Evolutionary conservation across 2,113 vertebrate species (phyloP), one percentile per base, ranked within the genome.

Genomic region (Grammomys surdaster): DNA sequence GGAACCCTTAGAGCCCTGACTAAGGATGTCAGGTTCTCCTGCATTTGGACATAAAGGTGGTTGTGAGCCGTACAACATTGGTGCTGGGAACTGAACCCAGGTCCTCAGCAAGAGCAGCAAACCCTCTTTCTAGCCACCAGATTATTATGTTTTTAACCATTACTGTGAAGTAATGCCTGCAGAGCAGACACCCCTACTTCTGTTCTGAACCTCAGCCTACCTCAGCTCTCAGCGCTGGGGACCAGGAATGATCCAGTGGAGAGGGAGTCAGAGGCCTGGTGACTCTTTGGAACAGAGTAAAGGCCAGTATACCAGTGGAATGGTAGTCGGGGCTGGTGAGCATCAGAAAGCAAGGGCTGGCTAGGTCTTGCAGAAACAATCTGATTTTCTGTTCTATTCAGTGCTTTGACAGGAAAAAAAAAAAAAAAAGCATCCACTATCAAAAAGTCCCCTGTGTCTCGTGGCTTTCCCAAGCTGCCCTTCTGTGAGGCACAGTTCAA

Each of bases 371-470:
- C 54, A 87, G 48, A 73, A 87, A 28, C 54, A 72, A 67, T 60
- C 89, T 60, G 87, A 69, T 75, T 94, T 88, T 93, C 72, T 80
- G 46, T 94, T 93, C 94, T 73, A 70, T 48, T 96, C 51, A 24
- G 7, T 88, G 77, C 88, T 28, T 67, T 46, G 40, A 31, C 93
- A 60, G 65, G 73, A 89, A 81, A 65, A 20, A 89, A 60, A 5
- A 65, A 73, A 89, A 81, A 85, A 60, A 60, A 87, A 54, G 9
- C 67, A 54, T 54, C 67, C 7, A 1, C 28, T 10, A n/a, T 90
- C 60, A 31, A 33, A 94, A 95, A 46, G 33, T 65, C 46, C 51
- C n/a, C 31, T 43, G 1, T 24, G 70, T 92, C 54, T 75, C 36
- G 5, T 80, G 88, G 69, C 78, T 93, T 95, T 89, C 82, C 90